Base-by-base conservation (phyloP, 1,140 invertebrate genomes). In the Aethina tumida region DNA sequence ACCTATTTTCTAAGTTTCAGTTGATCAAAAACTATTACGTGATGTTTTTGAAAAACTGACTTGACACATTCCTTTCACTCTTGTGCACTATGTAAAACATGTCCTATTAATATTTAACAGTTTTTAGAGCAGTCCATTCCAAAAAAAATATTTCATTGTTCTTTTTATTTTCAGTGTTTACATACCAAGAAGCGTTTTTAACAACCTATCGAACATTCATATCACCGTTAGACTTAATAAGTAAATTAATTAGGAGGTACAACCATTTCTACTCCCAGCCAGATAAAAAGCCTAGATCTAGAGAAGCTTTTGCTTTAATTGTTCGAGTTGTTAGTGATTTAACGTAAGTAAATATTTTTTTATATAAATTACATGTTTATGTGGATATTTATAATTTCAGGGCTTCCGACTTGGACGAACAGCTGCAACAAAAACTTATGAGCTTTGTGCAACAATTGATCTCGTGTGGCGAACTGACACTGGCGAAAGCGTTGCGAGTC, bases 141-240 rank as follows among this genome's bases (percentile, higher is more conserved):
- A n/a, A n/a, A n/a, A n/a, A n/a, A n/a, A n/a, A n/a, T n/a, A n/a
- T n/a, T n/a, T n/a, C n/a, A n/a, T n/a, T n/a, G n/a, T 28, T 22
- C 22, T 29, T 20, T 45, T 47, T 39, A 50, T 49, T 60, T 53
- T 24, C 69, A 89, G 89, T 91, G 67, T 89, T 90, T 62, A 73
- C 87, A 58, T 97, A 93, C 68, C 89, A 94, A 72, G 92, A 97
- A 71, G 92, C 93, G 21, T 98, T 97, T 65, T 73, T 97, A 45
- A 91, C 90, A 14, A 97, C 93, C 24, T 98, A 97, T 64, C 74
- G 94, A 49, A 97, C 92, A 38, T 96, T 97, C 67, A 80, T 97
- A 52, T 70, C 82, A 28, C 88, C 93, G n/a, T 63, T 80, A 35
- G 84, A 87, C 42, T 69, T 97, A 39, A 81, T 97, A 43, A 75